Percentiles rank a stretch among this genome's conserved stretches.
phyloP scores from a whole-genome alignment of 2,113 vertebrate genomes.

The Caretta caretta region DNA sequence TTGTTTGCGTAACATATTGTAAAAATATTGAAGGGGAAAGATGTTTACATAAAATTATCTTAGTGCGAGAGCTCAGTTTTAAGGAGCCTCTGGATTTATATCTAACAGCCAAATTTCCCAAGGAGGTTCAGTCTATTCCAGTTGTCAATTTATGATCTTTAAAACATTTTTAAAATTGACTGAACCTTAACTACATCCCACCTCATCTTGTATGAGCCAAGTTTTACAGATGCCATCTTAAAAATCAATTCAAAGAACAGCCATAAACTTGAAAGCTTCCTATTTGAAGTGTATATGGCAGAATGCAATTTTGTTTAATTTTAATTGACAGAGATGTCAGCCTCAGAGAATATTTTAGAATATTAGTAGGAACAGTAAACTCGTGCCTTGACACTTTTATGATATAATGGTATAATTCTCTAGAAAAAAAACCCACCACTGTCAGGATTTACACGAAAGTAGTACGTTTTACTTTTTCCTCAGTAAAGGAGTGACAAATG shows the following conservation, averaged over 20 bases:
- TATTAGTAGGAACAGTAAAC: slow-evolving; percentile 88
- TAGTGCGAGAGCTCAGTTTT: slow-evolving; percentile 48
- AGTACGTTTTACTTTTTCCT: slow-evolving; percentile 69
- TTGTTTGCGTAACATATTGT: slow-evolving; percentile 77
- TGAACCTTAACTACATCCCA: slow-evolving; percentile 82
- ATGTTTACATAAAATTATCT: slow-evolving; percentile 71
- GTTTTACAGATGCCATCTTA: slow-evolving; percentile 85
- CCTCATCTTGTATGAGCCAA: slow-evolving; percentile 80
- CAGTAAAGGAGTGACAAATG: slow-evolving; percentile 78
- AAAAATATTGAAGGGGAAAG: slow-evolving; percentile 69
- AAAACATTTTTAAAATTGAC: slow-evolving; percentile 81
- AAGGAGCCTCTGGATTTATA: slow-evolving; percentile 56
- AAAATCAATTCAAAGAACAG: slow-evolving; percentile 84
- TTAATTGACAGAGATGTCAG: slow-evolving; percentile 89
- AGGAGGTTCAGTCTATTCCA: slow-evolving; percentile 71
- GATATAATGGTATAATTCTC: slow-evolving; percentile 86
- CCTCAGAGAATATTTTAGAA: slow-evolving; percentile 86
- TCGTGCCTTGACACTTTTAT: slow-evolving; percentile 86
- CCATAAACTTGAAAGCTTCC: slow-evolving; percentile 82
- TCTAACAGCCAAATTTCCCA: slow-evolving; percentile 73
- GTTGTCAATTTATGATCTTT: slow-evolving; percentile 82
- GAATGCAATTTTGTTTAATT: slow-evolving; percentile 87
- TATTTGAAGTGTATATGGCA: slow-evolving; percentile 80
- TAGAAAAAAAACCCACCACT: slow-evolving; percentile 59
- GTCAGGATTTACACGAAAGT: slow-evolving; percentile 81